phyloP scores from a whole-genome alignment of 2,113 vertebrate genomes.

The Petrocephalus zakoni region DNA sequence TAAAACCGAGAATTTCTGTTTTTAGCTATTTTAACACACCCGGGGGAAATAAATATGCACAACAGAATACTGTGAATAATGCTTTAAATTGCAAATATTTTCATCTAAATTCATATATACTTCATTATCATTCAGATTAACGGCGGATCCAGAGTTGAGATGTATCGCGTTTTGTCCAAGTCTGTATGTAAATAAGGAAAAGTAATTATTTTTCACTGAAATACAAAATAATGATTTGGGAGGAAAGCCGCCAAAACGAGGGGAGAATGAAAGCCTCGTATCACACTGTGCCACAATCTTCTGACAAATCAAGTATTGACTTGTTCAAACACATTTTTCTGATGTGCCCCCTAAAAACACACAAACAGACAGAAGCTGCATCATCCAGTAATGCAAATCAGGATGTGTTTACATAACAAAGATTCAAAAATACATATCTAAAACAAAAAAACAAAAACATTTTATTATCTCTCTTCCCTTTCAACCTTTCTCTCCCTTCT shows the following conservation, averaged over 20 bases:
- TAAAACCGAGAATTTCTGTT: background rate
- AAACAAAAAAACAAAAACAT: background rate
- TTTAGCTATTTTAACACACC: background rate
- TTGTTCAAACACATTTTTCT: background rate
- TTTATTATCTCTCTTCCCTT: background rate
- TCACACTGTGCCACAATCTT: background rate
- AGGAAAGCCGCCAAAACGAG: background rate
- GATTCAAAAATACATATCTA: background rate
- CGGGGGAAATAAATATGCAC: background rate
- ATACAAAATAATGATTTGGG: background rate
- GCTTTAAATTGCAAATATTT: constrained; percentile 5
- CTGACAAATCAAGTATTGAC: background rate
- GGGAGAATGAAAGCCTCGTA: background rate
- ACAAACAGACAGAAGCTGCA: background rate
- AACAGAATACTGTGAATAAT: background rate
- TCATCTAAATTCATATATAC: background rate
- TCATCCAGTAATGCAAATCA: background rate
- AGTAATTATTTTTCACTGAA: background rate
- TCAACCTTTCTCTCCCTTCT: background rate
- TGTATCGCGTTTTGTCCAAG: background rate
- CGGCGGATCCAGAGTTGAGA: background rate
- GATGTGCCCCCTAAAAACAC: background rate
- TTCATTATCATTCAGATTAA: constrained; percentile 2
- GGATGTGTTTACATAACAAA: background rate
- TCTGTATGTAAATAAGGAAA: constrained; percentile 3